Conservation (phyloP, 1,140 invertebrate species). For the Pantala flavescens region DNA sequence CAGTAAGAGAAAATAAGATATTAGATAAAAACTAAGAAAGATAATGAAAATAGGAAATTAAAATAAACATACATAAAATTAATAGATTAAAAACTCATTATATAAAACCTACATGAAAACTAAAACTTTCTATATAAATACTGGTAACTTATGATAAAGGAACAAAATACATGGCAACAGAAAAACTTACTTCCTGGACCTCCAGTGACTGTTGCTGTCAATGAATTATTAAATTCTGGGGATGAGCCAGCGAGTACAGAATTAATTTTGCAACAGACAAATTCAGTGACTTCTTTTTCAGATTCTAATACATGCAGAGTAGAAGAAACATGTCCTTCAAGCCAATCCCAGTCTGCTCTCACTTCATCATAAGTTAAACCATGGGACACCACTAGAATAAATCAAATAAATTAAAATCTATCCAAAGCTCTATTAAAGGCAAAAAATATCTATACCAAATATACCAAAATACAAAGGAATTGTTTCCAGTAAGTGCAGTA, state of each 20-base stretch:
- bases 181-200: too few species aligned
- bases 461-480: neutral
- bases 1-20: too few species aligned
- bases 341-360: conserved; percentile 85
- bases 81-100: too few species aligned
- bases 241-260: conserved; percentile 58
- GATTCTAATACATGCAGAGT: conserved; percentile 84
- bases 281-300: conserved; percentile 89
- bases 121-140: too few species aligned
- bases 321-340: conserved; percentile 74
- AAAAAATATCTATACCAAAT: neutral
- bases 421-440: neutral
- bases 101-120: too few species aligned
- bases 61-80: too few species aligned
- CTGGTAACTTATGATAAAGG: too few species aligned
- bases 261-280: conserved; percentile 93
- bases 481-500: neutral
- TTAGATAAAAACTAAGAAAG: too few species aligned
- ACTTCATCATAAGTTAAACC: conserved; percentile 79
- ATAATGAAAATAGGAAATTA: too few species aligned
- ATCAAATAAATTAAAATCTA: neutral
- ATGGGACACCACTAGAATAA: conserved; percentile 68
- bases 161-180: too few species aligned
- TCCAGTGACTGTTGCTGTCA: too few species aligned
- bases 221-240: too few species aligned